Evolutionary conservation across 1,140 invertebrate genomes (phyloP).

Genomic region (Scaptomyza montana): DNA sequence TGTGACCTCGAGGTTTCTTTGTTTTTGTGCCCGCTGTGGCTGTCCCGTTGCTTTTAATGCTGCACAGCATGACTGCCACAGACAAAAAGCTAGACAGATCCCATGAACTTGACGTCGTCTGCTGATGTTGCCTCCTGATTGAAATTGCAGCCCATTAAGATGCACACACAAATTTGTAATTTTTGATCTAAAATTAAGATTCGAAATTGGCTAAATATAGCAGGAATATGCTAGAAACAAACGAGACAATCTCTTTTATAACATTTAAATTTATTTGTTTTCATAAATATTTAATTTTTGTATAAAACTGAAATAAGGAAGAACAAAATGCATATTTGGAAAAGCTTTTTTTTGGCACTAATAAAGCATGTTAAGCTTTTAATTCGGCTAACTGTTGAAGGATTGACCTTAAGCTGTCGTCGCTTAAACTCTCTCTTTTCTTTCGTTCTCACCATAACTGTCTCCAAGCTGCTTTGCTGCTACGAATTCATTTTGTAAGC

Average conservation of each 20-base stretch:
- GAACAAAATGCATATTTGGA: too few relatives aligned
- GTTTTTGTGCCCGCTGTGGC: constrained; percentile 13
- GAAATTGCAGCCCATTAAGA: constrained; percentile 29
- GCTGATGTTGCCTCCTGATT: constrained; percentile 8
- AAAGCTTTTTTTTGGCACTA: too few relatives aligned
- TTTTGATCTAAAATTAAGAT: not conserved
- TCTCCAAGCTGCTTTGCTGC: too few relatives aligned
- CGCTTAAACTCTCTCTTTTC: too few relatives aligned
- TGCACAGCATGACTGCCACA: constrained; percentile 36
- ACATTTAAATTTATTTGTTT: not conserved
- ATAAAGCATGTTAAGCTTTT: too few relatives aligned
- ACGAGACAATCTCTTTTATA: not conserved
- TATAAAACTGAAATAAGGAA: too few relatives aligned
- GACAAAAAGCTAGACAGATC: not conserved
- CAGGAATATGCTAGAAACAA: not conserved
- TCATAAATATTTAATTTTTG: too few relatives aligned
- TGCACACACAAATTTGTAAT: constrained; percentile 10
- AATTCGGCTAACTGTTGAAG: too few relatives aligned
- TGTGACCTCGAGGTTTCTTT: constrained; percentile 59
- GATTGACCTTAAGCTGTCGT: too few relatives aligned
- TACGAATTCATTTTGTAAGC: too few relatives aligned
- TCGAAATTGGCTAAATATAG: constrained; percentile 10
- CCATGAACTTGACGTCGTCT: not conserved
- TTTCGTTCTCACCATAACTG: too few relatives aligned
- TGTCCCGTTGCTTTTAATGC: constrained; percentile 14